Evolutionary conservation across 53 echinoderm and acorn worm species (phyloP), one percentile per base, ranked within the genome.

Genomic region (Luidia sarsii): DNA sequence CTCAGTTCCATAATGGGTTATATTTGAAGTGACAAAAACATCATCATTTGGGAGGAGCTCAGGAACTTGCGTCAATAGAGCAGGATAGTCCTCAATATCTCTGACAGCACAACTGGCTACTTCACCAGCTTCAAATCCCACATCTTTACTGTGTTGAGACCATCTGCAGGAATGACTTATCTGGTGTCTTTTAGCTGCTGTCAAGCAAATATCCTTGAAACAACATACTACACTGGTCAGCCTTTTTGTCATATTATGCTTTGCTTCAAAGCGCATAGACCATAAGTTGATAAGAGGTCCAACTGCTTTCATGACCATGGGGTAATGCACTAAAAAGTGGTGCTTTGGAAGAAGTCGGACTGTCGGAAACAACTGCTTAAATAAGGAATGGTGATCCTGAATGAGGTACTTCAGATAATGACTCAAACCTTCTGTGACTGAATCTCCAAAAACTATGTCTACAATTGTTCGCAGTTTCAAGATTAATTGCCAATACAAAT

Each of bases 241-340:
- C 9, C 65, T 51, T 52, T 89, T 89, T 13, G 84, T 62, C n/a
- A 89, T 80, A 22, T 60, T 61, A 51, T 89, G 89, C 32, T 89
- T 84, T 23, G 57, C 89, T 50, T 89, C 89, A 70, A 89, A 89
- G 49, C 89, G 35, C 63, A 89, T 89, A 5, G 67, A 37, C 89
- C 84, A 89, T 31, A 62, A 79, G 10, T 84, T 50, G 3, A 28
- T 57, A 1, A 89, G 21, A 68, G n/a, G n/a, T n/a, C n/a, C n/a
- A n/a, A n/a, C n/a, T n/a, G n/a, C n/a, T n/a, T n/a, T n/a, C n/a
- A n/a, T 68, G 3, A 80, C 57, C 48, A 29, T n/a, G 0, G 89
- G 89, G 24, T 89, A 89, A 46, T 89, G 89, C n/a, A 84, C 25
- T 65, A 89, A 51, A 20, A 79, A 57, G 18, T 80, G 83, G 19